phyloP scores from a whole-genome alignment of 1,140 invertebrate genomes.

The Gryon sp. region DNA sequence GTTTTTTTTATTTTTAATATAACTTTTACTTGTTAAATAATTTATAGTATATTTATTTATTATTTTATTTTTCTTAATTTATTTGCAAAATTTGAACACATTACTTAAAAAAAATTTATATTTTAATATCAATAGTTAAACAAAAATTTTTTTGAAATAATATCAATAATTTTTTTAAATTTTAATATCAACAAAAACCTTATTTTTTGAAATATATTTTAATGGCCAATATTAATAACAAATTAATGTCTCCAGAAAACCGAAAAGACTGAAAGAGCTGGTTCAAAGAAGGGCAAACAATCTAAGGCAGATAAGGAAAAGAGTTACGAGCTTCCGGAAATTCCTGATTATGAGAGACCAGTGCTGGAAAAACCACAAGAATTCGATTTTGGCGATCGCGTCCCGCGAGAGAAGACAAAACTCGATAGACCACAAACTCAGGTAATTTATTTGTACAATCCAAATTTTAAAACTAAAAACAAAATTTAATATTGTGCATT shows the following conservation, averaged over 20 bases:
- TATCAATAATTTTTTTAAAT: too few relatives aligned
- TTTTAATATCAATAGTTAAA: too few relatives aligned
- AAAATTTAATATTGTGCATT: too few relatives aligned
- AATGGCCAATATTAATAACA: background rate
- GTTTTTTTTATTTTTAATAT: too few relatives aligned
- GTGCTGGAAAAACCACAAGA: conserved; percentile 83
- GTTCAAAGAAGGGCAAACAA: conserved; percentile 73
- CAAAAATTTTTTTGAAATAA: too few relatives aligned
- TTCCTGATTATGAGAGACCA: conserved; percentile 85
- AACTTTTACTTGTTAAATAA: too few relatives aligned
- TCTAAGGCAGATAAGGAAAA: conserved; percentile 78
- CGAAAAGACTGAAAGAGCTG: conserved; percentile 72
- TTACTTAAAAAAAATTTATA: too few relatives aligned
- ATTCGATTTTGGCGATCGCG: conserved; percentile 74
- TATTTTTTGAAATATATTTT: conserved; percentile 5
- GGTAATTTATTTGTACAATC: conserved; percentile 68
- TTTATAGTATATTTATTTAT: too few relatives aligned
- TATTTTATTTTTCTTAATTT: too few relatives aligned
- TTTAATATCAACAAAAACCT: too few relatives aligned
- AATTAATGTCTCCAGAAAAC: conserved; percentile 70
- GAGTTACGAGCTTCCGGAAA: conserved; percentile 85
- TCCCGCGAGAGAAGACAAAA: conserved; percentile 75
- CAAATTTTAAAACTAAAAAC: background rate
- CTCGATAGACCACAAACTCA: conserved; percentile 73
- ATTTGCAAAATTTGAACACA: too few relatives aligned